Evolutionary conservation across 2,113 vertebrate species (phyloP).

Genomic region (Ptyas mucosa): DNA sequence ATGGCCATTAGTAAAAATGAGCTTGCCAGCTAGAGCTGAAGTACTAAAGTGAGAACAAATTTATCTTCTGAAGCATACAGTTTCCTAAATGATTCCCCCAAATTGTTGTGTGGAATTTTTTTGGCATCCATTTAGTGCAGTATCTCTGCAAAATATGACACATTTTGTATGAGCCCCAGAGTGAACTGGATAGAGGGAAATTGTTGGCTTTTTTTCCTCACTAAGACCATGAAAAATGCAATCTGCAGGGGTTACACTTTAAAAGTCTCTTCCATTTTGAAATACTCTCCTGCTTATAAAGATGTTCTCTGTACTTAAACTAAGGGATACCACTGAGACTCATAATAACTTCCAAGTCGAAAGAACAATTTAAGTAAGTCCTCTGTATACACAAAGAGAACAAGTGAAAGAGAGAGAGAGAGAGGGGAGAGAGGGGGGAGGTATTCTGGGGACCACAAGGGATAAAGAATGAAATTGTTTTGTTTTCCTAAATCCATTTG

Average conservation of each 20-base stretch:
- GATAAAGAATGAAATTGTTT: slow-evolving; percentile 22
- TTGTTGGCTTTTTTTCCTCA: slow-evolving; percentile 34
- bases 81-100: neutral
- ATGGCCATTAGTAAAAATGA: neutral
- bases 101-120: neutral
- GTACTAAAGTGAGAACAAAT: neutral
- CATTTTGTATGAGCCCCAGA: slow-evolving; percentile 41
- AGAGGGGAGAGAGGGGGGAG: neutral
- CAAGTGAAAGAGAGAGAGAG: neutral
- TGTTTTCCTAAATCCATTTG: neutral
- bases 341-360: slow-evolving; percentile 13
- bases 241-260: neutral
- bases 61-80: slow-evolving; percentile 1
- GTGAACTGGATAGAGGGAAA: slow-evolving; percentile 23
- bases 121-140: slow-evolving; percentile 4
- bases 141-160: slow-evolving; percentile 45
- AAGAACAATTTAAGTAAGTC: neutral
- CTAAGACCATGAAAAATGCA: neutral
- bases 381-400: neutral
- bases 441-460: neutral
- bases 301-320: slow-evolving; percentile 7
- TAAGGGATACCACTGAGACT: neutral
- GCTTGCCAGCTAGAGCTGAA: neutral
- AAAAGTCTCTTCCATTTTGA: slow-evolving; percentile 16
- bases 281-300: slow-evolving; percentile 12